Base-by-base conservation (phyloP, 2,888 invertebrate genomes). In the Tyria jacobaeae region DNA sequence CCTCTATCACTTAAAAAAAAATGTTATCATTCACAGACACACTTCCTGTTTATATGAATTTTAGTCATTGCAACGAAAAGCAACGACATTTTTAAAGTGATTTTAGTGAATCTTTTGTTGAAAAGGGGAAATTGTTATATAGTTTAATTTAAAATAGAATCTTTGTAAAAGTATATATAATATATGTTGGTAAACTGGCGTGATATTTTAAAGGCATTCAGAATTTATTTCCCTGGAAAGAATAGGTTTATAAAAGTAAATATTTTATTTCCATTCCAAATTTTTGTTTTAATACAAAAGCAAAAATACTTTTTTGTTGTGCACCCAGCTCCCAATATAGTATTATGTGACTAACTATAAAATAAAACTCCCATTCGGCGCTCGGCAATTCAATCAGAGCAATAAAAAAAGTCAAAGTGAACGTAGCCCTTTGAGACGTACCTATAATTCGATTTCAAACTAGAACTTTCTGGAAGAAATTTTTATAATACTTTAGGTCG, bases 401-500 rank as follows among this genome's bases (percentile, higher is more conserved):
- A 73, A 69, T 66, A 73, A 70, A 81, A 81, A 80, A 81, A 80
- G 71, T 73, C 75, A 75, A 79, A 80, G 79, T 57, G 60, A 44
- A 53, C 58, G 48, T 31, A 50, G 60, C 60, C 80, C 73, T 78
- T 79, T 75, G 73, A 73, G 63, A 73, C 70, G 64, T 34, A 15
- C 34, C 34, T 70, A 78, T 78, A 80, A 81, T 80, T 80, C 82
- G 78, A 81, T 82, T 75, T 70, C 70, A 66, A 74, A 66, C 65
- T 74, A 75, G 68, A 66, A 44, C 59, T 65, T 63, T 65, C 60
- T 57, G 62, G 12, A 57, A 51, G 64, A 64, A 64, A 51, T 53
- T 71, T 74, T 73, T 76, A 68, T 66, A 54, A 57, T 25, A 48
- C 41, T 55, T 49, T 14, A 35, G n/a, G 49, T 60, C 41, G 25